These are phyloP conservation scores for Elegia similella DNA, from an alignment of 2,888 invertebrate species.

Conservation along the genomic window DNA sequence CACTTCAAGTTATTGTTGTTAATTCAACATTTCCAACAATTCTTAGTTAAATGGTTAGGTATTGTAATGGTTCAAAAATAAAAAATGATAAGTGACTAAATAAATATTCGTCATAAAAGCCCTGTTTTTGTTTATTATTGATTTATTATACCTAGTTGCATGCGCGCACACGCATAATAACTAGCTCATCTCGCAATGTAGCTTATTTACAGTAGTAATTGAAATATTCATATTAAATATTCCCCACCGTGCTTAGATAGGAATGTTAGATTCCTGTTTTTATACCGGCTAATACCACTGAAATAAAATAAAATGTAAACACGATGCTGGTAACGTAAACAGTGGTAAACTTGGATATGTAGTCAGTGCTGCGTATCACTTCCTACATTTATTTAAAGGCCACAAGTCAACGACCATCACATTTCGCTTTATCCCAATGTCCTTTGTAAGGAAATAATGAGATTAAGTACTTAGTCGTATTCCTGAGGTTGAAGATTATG, in stretches of 20 bases:
- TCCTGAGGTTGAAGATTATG: no score
- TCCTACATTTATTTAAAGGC: conserved; percentile 59
- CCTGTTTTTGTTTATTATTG: not conserved
- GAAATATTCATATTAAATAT: conserved; percentile 4
- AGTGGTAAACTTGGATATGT: conserved; percentile 43
- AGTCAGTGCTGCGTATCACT: conserved; percentile 48
- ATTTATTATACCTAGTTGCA: not conserved
- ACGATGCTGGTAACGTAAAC: conserved; percentile 55
- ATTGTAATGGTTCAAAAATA: no score
- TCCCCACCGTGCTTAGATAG: conserved; percentile 11
- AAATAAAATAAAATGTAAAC: conserved; percentile 49
- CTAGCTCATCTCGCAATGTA: conserved; percentile 1
- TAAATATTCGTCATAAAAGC: no score
- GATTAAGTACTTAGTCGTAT: not conserved
- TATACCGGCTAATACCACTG: conserved; percentile 23
- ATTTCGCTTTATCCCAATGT: conserved; percentile 28
- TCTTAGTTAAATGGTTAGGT: no score
- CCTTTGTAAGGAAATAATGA: conserved; percentile 11
- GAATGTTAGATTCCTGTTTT: conserved; percentile 14
- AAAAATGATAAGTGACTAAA: no score
- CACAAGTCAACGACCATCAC: conserved; percentile 52
- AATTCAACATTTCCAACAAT: no score
- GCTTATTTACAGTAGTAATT: conserved; percentile 16
- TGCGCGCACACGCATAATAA: not conserved
- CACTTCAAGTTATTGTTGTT: conserved; percentile 15